Base-by-base conservation (phyloP, 2,113 vertebrate species). In the Pygoscelis antarcticus region DNA sequence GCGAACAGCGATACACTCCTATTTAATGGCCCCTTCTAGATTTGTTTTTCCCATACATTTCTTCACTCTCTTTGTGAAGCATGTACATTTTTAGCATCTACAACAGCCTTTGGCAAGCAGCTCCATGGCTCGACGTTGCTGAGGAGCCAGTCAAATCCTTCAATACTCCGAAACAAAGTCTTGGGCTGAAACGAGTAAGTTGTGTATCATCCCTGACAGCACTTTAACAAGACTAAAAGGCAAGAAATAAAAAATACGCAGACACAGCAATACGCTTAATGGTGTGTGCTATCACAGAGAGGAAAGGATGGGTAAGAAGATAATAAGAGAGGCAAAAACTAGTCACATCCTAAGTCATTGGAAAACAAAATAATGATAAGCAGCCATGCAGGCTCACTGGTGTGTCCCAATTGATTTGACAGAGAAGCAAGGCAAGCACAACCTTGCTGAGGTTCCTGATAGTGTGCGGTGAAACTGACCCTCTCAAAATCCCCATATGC, bases 401-500 rank as follows among this genome's bases (percentile, higher is more conserved):
- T 7, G 54, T 36, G 66, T 21, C 44, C 46, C 62, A 15, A 5
- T 6, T 7, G 52, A 51, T 46, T 13, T 32, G 66, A 14, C 34
- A 57, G 60, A 7, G 25, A 12, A 69, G 55, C 44, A 25, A 84
- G 71, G 62, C 13, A 36, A 75, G 44, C 1, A 1, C 42, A 40
- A 14, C 36, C 49, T 58, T 27, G 19, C 19, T 0, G 2, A 71
- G 54, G 83, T 44, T n/a, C 16, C 32, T n/a, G 44, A 42, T 2
- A 26, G 42, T 2, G 0, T 0, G 1, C 4, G 5, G 66, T 19
- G 52, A 51, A 72, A n/a, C 13, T 3, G 10, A 25, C 52, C 19
- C 3, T 4, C 61, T 51, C 74, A 20, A 34, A 23, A 10, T 19
- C 52, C 61, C 4, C 54, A 17, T 40, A 11, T 25, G 27, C 65